Evolutionary conservation across 2,888 invertebrate species (phyloP), one percentile per base, ranked within the genome.

Genomic region (Odontothrips loti): DNA sequence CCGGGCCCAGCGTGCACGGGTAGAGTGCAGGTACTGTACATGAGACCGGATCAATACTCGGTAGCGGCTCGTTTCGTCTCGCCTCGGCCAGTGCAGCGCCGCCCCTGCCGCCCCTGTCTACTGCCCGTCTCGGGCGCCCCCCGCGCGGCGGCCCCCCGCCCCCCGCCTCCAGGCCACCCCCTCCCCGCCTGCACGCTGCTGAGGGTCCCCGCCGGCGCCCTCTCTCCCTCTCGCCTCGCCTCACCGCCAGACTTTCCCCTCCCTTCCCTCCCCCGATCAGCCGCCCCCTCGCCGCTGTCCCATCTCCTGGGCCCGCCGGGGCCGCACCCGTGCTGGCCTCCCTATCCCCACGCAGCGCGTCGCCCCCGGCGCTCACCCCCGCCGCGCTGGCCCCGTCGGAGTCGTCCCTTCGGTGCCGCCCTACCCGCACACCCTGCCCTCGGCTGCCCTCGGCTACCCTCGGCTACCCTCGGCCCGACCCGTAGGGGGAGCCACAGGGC

Each of bases 21-120:
- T 11, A 23, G 68, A 68, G 68, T 68, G 68, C 68, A 68, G 68
- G 68, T 68, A 68, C 68, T 68, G 68, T 68, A 68, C 68, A 68
- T 68, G 68, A 51, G 51, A 51, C 51, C 51, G 51, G 68, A 68
- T 68, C 68, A 68, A 68, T 68, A 68, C 68, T 68, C 68, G 68
- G 68, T 68, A 68, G 68, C 68, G 68, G 68, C 23, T 23, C 68
- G 68, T 23, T 68, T 68, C 51, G 51, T 51, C 51, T 51, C 48
- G 48, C 48, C 48, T 12, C n/a, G 68, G 68, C 68, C 68, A 68
- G 68, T 68, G 68, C 68, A 68, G 68, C 68, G 68, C 68, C 68
- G 20, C 68, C 20, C 23, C 68, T 17, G 51, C 51, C 51, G 51
- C 51, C 68, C 68, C 68, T 68, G 68, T 68, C 68, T 68, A 23